Evolutionary conservation across 2,113 vertebrate genomes (phyloP), one percentile per base, ranked within the genome.

Genomic region (Vireo altiloquus): DNA sequence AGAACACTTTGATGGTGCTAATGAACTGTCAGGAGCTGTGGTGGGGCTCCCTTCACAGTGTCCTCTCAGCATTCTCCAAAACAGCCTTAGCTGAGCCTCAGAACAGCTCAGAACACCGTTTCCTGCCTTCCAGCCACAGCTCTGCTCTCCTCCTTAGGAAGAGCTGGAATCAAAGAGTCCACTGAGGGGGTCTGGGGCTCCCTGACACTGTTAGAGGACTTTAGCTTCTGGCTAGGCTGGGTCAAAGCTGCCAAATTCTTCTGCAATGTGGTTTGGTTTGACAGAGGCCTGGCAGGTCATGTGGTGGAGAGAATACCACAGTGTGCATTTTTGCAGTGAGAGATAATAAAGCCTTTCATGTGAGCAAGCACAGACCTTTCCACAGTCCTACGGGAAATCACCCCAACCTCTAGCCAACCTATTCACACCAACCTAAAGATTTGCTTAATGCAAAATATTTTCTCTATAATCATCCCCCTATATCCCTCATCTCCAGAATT

Each of bases 371-470:
- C 22, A 90, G 56, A 82, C 31, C 17, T 82, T 87, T 81, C 13
- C 82, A 28, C 39, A 82, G 42, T 47, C 12, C 33, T 39, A 11
- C 0, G 0, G 15, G 33, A 1, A 92, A 82, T 69, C 66, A 23
- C 0, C 5, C 23, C 66, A 90, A 7, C 11, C 15, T 53, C 27
- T 11, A 64, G 30, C 46, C 52, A 87, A 74, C 15, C 13, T 64
- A 60, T 31, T 91, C 57, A 82, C 61, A 56, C 9, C 68, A 56
- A 52, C 35, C 39, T 70, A 30, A 77, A 42, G 61, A 56, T 52
- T 37, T 75, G 8, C 59, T 82, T 53, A 60, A 53, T 42, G 15
- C 14, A 76, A 90, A 79, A 18, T 87, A 64, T 53, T 64, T 91
- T 76, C 44, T 79, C 25, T 46, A 8, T 53, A 60, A 60, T 57